phyloP scores from a whole-genome alignment of 1,140 invertebrate genomes.

The Halictus rubicundus region DNA sequence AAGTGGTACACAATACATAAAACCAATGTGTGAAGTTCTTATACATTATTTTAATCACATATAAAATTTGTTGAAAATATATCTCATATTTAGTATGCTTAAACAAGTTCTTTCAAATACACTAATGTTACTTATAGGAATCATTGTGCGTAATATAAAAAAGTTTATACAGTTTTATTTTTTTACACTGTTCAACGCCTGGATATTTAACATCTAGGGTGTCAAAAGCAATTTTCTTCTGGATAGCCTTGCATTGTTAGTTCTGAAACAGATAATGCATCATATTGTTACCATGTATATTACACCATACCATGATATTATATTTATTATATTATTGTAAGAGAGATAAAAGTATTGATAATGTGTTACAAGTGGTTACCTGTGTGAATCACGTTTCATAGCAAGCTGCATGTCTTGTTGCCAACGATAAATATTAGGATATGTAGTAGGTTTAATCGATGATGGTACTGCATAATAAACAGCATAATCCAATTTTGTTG shows the following conservation, averaged over 20 bases:
- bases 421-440: conserved; percentile 87
- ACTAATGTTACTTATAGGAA: conserved; percentile 34
- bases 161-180: conserved; percentile 43
- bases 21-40: conserved; percentile 21
- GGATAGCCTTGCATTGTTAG: conserved; percentile 18
- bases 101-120: conserved; percentile 17
- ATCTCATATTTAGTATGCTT: conserved; percentile 32
- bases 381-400: conserved; percentile 65
- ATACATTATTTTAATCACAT: conserved; percentile 40
- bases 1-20: conserved; percentile 10
- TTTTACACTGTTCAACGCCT: conserved; percentile 31
- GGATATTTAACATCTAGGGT: conserved; percentile 26
- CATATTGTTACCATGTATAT: conserved; percentile 4
- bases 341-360: neutral
- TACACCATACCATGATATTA: neutral
- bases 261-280: conserved; percentile 37
- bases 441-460: conserved; percentile 80
- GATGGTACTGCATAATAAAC: conserved; percentile 85
- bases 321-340: neutral
- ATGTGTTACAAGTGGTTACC: conserved; percentile 36
- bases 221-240: conserved; percentile 46
- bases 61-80: conserved; percentile 60
- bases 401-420: conserved; percentile 79
- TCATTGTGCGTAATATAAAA: conserved; percentile 37
- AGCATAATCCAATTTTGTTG: conserved; percentile 85